phyloP scores from a whole-genome alignment of 2,888 invertebrate genomes.

The Melanchra persicariae region DNA sequence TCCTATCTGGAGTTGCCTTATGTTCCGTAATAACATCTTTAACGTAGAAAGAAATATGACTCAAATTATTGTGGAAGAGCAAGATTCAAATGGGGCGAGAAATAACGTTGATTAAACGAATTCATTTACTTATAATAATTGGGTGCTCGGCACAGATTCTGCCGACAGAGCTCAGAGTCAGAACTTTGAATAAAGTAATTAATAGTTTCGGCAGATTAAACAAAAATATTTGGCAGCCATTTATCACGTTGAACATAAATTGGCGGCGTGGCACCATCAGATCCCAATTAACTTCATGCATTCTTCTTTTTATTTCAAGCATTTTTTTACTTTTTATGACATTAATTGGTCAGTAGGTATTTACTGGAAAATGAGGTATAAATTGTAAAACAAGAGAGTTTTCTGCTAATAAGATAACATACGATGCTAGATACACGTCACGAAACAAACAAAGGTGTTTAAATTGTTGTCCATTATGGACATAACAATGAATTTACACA shows the following conservation, averaged over 20 bases:
- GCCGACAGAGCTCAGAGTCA: conserved; percentile 15
- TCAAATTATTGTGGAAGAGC: not conserved
- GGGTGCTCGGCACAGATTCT: conserved; percentile 34
- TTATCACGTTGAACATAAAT: conserved; percentile 33
- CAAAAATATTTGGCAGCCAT: conserved; percentile 47
- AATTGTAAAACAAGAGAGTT: too few species aligned
- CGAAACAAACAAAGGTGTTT: too few species aligned
- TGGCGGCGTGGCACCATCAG: conserved; percentile 9
- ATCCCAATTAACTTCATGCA: conserved; percentile 16
- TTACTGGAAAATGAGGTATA: too few species aligned
- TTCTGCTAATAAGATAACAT: too few species aligned
- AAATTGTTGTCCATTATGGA: too few species aligned
- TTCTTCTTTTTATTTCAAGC: not conserved
- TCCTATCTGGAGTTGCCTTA: not conserved
- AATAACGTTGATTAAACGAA: conserved; percentile 34
- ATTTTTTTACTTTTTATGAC: not conserved
- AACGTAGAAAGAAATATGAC: conserved; percentile 9
- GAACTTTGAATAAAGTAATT: conserved; percentile 53
- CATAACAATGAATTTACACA: too few species aligned
- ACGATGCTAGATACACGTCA: too few species aligned
- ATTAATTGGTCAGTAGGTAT: too few species aligned
- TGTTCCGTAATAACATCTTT: conserved; percentile 12
- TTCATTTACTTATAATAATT: conserved; percentile 47
- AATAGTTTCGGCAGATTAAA: conserved; percentile 56
- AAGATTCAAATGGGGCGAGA: conserved; percentile 14